phyloP scores from a whole-genome alignment of 2,888 invertebrate species.

The Auanema freiburgensis region DNA sequence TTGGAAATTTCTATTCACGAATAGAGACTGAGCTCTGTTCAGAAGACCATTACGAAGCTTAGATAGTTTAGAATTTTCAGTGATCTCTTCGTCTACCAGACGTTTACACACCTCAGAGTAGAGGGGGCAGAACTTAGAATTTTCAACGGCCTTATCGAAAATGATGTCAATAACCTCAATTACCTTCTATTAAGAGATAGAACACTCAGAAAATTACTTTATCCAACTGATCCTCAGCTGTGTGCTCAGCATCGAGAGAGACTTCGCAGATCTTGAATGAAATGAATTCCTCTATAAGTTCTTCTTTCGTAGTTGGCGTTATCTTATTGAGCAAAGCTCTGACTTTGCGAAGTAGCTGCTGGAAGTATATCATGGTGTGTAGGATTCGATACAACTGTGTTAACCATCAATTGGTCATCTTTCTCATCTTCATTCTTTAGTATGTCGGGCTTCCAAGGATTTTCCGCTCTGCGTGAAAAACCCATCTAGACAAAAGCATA shows the following conservation, averaged over 20 bases:
- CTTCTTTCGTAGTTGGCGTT: constrained; percentile 47
- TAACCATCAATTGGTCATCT: too few relatives aligned
- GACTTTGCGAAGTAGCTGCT: constrained; percentile 43
- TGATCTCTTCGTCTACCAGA: constrained; percentile 32
- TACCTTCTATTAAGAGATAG: neutral
- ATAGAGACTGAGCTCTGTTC: constrained; percentile 35
- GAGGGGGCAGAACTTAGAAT: constrained; percentile 48
- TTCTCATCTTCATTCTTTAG: too few relatives aligned
- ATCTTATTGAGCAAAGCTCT: constrained; percentile 57
- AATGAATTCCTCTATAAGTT: constrained; percentile 44
- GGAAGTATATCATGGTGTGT: too few relatives aligned
- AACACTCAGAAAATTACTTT: neutral
- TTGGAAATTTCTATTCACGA: constrained; percentile 31
- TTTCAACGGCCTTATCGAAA: constrained; percentile 53
- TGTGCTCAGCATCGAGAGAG: neutral
- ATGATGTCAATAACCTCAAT: constrained; percentile 41
- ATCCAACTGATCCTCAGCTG: neutral
- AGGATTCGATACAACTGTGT: too few relatives aligned
- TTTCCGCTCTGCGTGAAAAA: too few relatives aligned
- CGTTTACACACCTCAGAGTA: constrained; percentile 42
- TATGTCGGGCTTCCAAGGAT: too few relatives aligned
- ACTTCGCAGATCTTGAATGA: constrained; percentile 29
- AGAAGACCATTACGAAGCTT: constrained; percentile 42
- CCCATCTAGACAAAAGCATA: too few relatives aligned
- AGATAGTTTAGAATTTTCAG: constrained; percentile 18